phyloP scores from a whole-genome alignment of 1,140 invertebrate genomes.

The Pararge aegeria region DNA sequence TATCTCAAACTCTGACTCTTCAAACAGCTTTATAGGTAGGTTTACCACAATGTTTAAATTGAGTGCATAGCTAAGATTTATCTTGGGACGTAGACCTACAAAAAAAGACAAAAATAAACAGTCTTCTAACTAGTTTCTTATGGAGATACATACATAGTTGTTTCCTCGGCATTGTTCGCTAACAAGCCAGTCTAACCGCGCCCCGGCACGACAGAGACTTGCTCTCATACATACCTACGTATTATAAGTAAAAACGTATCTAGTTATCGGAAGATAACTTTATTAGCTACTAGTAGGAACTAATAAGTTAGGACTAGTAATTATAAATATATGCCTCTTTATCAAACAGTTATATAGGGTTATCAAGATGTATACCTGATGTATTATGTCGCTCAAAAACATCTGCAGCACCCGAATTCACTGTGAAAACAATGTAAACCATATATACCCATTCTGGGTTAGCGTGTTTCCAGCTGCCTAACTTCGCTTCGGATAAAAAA shows the following conservation, averaged over 20 bases:
- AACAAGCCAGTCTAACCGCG: slow-evolving; percentile 55
- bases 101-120: slow-evolving; percentile 15
- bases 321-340: background rate
- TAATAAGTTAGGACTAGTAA: background rate
- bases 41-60: background rate
- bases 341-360: no score
- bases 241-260: background rate
- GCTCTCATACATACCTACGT: background rate
- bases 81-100: background rate
- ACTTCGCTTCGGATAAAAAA: no score
- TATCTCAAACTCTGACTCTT: no score
- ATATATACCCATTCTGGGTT: no score
- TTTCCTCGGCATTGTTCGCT: slow-evolving; percentile 56
- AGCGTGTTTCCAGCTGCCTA: no score
- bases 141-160: slow-evolving; percentile 40
- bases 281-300: background rate
- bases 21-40: no score
- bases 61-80: slow-evolving; percentile 4
- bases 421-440: no score
- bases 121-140: slow-evolving; percentile 23
- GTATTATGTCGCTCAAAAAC: no score
- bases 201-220: slow-evolving; percentile 48
- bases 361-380: no score
- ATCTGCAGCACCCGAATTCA: no score
- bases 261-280: slow-evolving; percentile 1